These are phyloP conservation scores for Pocillopora meandrina DNA, from an alignment of 92 coral and sea anemone species.

Conservation along the genomic window DNA sequence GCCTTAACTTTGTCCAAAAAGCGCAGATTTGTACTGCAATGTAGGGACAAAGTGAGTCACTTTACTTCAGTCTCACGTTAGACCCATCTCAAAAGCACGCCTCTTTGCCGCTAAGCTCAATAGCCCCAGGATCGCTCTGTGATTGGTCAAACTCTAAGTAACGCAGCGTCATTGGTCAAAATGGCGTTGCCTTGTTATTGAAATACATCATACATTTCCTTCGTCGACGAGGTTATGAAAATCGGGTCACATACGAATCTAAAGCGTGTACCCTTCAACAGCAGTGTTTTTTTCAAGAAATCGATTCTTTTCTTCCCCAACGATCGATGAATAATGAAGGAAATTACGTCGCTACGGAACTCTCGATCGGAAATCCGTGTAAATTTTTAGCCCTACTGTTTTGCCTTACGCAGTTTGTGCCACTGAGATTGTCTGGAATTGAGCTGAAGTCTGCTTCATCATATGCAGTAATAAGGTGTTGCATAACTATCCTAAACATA, in stretches of 20 bases:
- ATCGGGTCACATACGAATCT: slow-evolving; percentile 29
- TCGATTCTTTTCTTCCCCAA: not conserved
- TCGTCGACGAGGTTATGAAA: slow-evolving; percentile 43
- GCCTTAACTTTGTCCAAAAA: slow-evolving; percentile 37
- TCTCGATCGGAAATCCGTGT: not conserved
- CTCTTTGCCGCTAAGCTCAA: slow-evolving; percentile 96
- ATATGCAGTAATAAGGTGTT: slow-evolving; percentile 38
- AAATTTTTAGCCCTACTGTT: not conserved
- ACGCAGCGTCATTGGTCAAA: slow-evolving; percentile 64
- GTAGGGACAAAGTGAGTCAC: slow-evolving; percentile 17
- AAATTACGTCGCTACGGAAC: not conserved
- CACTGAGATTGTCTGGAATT: not conserved
- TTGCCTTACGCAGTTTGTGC: not conserved
- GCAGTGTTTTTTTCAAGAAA: not conserved
- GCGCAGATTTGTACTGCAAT: slow-evolving; percentile 14
- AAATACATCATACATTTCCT: slow-evolving; percentile 44
- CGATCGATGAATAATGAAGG: not conserved
- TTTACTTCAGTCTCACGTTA: slow-evolving; percentile 33
- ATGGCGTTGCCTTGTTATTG: slow-evolving; percentile 64
- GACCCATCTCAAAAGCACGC: slow-evolving; percentile 78
- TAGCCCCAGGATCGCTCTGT: slow-evolving; percentile 63
- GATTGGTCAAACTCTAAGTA: slow-evolving; percentile 68
- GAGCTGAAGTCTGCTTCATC: slow-evolving; percentile 18
- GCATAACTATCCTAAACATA: slow-evolving; percentile 25
- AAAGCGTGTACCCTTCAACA: slow-evolving; percentile 13